These are phyloP conservation scores for Myocastor coypus DNA, from an alignment of 2,113 vertebrate genomes.

Conservation along the genomic window DNA sequence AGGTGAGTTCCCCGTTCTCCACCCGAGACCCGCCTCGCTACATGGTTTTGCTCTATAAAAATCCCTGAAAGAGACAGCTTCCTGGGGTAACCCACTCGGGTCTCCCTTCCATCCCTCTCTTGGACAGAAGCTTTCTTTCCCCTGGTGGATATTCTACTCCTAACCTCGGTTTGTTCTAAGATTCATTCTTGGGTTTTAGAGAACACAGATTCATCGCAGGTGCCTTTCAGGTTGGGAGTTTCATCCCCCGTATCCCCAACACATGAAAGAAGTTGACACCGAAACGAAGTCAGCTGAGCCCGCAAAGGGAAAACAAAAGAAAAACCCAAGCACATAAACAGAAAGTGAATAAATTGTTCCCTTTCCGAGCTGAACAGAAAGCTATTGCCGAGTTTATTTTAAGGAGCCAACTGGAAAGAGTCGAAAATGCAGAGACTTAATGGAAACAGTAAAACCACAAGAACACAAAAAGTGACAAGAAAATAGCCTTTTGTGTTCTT, in stretches of 20 bases:
- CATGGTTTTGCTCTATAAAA: too few species aligned
- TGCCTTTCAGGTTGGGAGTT: too few species aligned
- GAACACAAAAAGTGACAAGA: conserved; percentile 59
- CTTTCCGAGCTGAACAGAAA: conserved; percentile 33
- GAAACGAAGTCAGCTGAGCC: conserved; percentile 7
- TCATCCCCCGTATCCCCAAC: neutral
- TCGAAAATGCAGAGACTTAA: conserved; percentile 58
- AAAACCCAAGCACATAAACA: neutral
- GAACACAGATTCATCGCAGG: too few species aligned
- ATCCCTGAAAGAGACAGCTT: too few species aligned
- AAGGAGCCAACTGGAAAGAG: conserved; percentile 49
- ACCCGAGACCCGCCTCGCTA: too few species aligned
- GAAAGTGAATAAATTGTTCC: conserved; percentile 27
- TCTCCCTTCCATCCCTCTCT: too few species aligned
- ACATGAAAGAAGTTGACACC: conserved; percentile 49
- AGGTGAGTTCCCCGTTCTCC: too few species aligned
- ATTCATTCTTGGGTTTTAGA: too few species aligned
- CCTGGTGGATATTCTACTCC: too few species aligned
- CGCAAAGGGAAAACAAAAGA: neutral
- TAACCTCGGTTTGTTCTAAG: too few species aligned
- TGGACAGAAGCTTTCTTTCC: too few species aligned
- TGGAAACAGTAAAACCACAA: conserved; percentile 68
- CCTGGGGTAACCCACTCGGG: too few species aligned
- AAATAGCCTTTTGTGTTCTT: conserved; percentile 63
- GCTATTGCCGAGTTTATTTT: conserved; percentile 58